Conservation (phyloP, 92 coral and sea anemone species). For the Galaxea fascicularis region DNA sequence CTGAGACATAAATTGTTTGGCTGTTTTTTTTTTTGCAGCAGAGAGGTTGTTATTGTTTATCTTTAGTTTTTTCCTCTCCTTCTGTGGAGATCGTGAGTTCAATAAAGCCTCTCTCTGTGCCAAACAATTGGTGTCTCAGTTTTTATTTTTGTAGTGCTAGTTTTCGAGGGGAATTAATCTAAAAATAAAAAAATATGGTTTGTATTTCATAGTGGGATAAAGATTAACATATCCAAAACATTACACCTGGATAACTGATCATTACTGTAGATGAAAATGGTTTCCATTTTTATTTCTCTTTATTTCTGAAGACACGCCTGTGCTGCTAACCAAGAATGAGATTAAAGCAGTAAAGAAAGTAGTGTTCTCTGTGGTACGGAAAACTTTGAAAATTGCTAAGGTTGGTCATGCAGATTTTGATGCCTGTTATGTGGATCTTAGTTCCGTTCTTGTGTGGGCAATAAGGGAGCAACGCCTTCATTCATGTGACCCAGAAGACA, state of each 20-base stretch:
- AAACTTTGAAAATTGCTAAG: conserved; percentile 5
- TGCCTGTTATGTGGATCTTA: conserved; percentile 37
- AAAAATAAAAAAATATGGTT: too few species aligned
- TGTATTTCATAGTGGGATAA: too few species aligned
- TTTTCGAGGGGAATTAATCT: neutral
- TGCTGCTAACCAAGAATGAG: conserved; percentile 49
- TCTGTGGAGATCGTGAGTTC: neutral
- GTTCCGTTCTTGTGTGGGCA: conserved; percentile 50
- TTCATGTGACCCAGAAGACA: conserved; percentile 4
- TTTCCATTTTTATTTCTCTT: neutral
- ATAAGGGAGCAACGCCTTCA: conserved; percentile 40
- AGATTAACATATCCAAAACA: too few species aligned
- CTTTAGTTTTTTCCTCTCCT: neutral
- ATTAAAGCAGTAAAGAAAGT: conserved; percentile 35
- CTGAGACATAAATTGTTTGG: too few species aligned
- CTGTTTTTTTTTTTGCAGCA: neutral
- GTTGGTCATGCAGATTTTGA: conserved; percentile 26
- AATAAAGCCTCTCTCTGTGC: too few species aligned
- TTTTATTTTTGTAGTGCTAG: neutral
- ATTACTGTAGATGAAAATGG: too few species aligned
- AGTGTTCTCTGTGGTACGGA: conserved; percentile 34
- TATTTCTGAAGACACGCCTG: conserved; percentile 45
- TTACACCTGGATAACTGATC: too few species aligned
- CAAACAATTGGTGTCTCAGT: neutral
- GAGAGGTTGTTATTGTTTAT: neutral